A percentile compares a stretch with the other conserved stretches of the same genome.
Evolutionary conservation across 2,888 invertebrate genomes (phyloP).

Genomic region (Theretra japonica): DNA sequence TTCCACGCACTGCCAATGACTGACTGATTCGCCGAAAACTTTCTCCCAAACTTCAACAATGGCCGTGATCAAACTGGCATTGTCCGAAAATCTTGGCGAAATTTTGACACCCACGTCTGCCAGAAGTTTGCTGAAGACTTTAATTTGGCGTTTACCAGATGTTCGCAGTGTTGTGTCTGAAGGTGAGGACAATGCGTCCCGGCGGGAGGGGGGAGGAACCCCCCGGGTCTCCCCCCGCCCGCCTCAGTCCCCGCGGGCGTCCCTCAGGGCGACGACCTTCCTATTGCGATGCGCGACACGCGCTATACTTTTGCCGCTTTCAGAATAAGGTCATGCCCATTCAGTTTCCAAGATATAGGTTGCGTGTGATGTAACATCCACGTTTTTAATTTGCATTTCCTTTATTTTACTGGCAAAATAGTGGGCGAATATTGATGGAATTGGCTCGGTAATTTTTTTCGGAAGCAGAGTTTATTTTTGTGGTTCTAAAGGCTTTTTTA

Average conservation of each 20-base stretch:
- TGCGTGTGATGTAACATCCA: constrained; percentile 39
- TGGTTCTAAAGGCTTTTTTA: no score
- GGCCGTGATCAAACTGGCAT: constrained; percentile 12
- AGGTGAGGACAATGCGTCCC: constrained; percentile 53
- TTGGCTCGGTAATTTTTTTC: no score
- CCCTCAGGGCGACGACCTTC: constrained; percentile 70
- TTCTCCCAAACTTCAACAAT: constrained; percentile 30
- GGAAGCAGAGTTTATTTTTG: no score
- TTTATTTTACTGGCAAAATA: neutral
- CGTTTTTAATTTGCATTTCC: constrained; percentile 32
- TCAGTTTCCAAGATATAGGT: constrained; percentile 54
- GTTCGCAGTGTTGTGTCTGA: constrained; percentile 57
- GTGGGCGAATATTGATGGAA: neutral
- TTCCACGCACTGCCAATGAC: neutral
- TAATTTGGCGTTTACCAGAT: constrained; percentile 26
- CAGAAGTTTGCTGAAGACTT: constrained; percentile 21
- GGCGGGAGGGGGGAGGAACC: neutral
- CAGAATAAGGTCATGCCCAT: constrained; percentile 75
- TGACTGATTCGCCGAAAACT: constrained; percentile 11
- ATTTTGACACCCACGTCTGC: constrained; percentile 24
- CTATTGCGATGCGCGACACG: constrained; percentile 74
- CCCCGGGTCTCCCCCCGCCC: constrained; percentile 30
- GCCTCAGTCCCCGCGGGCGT: constrained; percentile 30
- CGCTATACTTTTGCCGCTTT: constrained; percentile 69
- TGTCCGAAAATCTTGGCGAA: constrained; percentile 25